Base-by-base conservation (phyloP, 2,797 vertebrate species). In the Parambassis ranga region DNA sequence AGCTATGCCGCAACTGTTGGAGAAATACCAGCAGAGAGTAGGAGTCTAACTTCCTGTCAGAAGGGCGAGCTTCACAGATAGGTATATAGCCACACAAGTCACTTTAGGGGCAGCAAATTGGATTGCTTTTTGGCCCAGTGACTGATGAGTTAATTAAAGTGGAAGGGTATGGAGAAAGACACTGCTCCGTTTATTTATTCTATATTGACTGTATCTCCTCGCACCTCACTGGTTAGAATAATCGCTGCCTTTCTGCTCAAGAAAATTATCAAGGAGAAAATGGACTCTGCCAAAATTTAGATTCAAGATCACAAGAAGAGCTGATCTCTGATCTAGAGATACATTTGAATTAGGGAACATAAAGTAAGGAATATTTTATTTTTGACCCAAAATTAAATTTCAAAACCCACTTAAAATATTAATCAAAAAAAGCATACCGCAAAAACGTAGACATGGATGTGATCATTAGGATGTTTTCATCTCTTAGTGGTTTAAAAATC, bases 131-230 rank as follows among this genome's bases (percentile, higher is more conserved):
- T 84, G 65, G 79, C 77, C 80, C 70, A 47, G 73, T 84, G 84
- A 84, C 76, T 82, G 87, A 91, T 81, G 79, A 89, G 77, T 87
- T 87, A 87, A 91, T 90, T 90, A 91, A 87, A 77, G 65, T 59
- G 37, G 83, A 83, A 78, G 82, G 65, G 59, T 80, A 79, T 56
- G 65, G 64, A 70, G 78, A 77, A 61, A 79, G 70, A 85, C 75
- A 78, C 46, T 14, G 74, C 83, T 77, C 71, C 72, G 84, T 83
- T 85, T 83, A 84, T 91, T 85, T 75, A 81, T 81, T 68, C 72
- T 64, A 60, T 80, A 86, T 85, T 76, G 85, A 88, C 77, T 68
- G 71, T 72, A 84, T 84, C 84, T 72, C 65, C 61, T 31, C 47
- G 50, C 70, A 77, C 80, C 81, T 85, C 71, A 71, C 71, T 60